Percentiles rank a stretch among this genome's conserved stretches.
These are phyloP conservation scores for Ptyas mucosa DNA, from an alignment of 2,113 vertebrate species.

Conservation along the genomic window DNA sequence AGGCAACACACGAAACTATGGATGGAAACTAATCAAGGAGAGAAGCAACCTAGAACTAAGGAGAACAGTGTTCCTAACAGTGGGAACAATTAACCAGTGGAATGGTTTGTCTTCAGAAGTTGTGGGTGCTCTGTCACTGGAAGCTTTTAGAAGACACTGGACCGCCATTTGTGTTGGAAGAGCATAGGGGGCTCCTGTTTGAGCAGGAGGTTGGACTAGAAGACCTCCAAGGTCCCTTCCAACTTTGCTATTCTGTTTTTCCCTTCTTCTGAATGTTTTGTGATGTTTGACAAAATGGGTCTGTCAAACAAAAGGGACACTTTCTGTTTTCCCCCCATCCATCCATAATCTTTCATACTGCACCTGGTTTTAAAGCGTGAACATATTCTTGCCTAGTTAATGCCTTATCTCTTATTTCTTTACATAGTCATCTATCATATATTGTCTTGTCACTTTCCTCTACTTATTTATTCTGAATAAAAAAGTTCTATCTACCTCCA, in stretches of 20 bases:
- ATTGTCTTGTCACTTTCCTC: not conserved
- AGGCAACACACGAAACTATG: not conserved
- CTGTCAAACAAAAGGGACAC: not conserved
- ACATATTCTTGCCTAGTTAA: not conserved
- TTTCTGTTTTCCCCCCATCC: not conserved
- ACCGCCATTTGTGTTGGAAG: not conserved
- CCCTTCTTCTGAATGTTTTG: not conserved
- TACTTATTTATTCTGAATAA: not conserved
- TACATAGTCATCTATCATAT: not conserved
- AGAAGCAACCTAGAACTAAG: not conserved
- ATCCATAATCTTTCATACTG: not conserved
- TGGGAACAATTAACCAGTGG: not conserved
- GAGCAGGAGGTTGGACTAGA: not conserved
- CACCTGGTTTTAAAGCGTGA: not conserved
- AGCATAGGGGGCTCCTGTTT: not conserved
- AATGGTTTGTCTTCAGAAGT: not conserved
- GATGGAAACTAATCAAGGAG: not conserved
- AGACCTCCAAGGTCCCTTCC: too few relatives aligned
- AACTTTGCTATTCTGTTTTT: not conserved
- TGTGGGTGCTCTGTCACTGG: not conserved
- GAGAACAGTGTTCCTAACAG: not conserved
- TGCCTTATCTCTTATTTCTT: not conserved
- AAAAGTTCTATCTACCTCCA: not conserved
- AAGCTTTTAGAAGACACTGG: not conserved
- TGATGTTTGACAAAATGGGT: not conserved